These are phyloP conservation scores for Metacarcinus magister DNA, from an alignment of 2,888 invertebrate species.

Conservation along the genomic window DNA sequence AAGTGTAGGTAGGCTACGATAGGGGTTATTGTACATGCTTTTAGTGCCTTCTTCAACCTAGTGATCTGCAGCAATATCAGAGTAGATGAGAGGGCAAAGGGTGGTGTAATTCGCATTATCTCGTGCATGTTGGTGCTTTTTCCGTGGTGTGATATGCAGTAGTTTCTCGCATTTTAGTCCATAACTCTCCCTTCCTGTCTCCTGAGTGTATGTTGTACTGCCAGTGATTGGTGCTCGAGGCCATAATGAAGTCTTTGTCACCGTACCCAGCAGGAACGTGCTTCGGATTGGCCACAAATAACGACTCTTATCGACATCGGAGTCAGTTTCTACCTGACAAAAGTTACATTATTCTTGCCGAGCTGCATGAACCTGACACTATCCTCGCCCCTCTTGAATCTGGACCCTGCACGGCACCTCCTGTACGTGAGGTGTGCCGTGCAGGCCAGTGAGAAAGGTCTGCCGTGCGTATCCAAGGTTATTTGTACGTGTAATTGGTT, in stretches of 20 bases:
- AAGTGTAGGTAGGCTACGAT: neutral
- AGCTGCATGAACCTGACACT: slow-evolving; percentile 36
- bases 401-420: neutral
- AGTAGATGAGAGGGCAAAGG: neutral
- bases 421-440: neutral
- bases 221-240: neutral
- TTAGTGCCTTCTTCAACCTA: neutral
- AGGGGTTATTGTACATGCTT: neutral
- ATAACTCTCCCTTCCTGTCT: neutral
- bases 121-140: slow-evolving; percentile 1
- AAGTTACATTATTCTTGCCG: slow-evolving; percentile 27
- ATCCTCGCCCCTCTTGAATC: neutral
- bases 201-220: slow-evolving; percentile 3
- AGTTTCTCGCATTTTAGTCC: neutral
- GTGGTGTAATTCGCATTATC: neutral
- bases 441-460: neutral
- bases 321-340: slow-evolving; percentile 41
- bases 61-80: neutral
- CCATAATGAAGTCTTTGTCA: slow-evolving; percentile 33
- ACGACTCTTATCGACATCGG: slow-evolving; percentile 36
- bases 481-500: neutral
- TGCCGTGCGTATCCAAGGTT: neutral
- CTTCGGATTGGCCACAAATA: slow-evolving; percentile 19
- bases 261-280: slow-evolving; percentile 34
- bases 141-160: neutral